Conservation (phyloP, 1,140 invertebrate genomes). For the Conus ventricosus region DNA sequence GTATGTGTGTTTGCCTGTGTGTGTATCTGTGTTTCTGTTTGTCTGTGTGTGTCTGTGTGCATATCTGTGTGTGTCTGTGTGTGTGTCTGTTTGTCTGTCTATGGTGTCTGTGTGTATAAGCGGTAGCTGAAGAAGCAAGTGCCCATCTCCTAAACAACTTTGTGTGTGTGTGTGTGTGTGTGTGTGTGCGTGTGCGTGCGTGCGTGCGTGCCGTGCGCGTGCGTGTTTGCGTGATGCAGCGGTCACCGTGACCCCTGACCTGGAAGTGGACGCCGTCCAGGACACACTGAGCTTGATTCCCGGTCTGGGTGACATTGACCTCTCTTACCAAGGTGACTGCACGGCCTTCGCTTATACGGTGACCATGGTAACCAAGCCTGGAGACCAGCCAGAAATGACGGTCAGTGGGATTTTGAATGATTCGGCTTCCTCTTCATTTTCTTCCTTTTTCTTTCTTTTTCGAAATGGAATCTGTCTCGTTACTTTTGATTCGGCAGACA, state of each 20-base stretch:
- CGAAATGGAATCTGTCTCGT: too few species aligned
- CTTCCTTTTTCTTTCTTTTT: too few species aligned
- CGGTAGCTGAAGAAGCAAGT: too few species aligned
- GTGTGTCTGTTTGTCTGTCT: too few species aligned
- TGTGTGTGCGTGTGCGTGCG: background rate
- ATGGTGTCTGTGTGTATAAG: too few species aligned
- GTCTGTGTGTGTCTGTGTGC: background rate
- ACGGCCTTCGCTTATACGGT: slow-evolving; percentile 52
- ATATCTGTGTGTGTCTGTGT: background rate
- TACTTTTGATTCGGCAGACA: too few species aligned
- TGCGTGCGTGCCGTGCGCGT: too few species aligned
- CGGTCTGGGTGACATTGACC: slow-evolving; percentile 40
- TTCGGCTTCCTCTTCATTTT: too few species aligned
- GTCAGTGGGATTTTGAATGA: slow-evolving; percentile 27
- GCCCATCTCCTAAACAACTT: background rate
- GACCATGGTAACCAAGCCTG: slow-evolving; percentile 50
- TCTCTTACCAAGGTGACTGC: slow-evolving; percentile 49
- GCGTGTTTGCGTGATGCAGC: background rate
- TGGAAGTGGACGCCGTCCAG: slow-evolving; percentile 27
- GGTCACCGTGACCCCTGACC: slow-evolving; percentile 34
- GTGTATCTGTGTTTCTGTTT: background rate
- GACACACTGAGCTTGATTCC: slow-evolving; percentile 40
- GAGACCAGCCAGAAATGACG: slow-evolving; percentile 51
- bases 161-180: background rate
- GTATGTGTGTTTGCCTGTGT: background rate